Conservation (phyloP, 2,113 vertebrate genomes). For the Rhineura floridana region DNA sequence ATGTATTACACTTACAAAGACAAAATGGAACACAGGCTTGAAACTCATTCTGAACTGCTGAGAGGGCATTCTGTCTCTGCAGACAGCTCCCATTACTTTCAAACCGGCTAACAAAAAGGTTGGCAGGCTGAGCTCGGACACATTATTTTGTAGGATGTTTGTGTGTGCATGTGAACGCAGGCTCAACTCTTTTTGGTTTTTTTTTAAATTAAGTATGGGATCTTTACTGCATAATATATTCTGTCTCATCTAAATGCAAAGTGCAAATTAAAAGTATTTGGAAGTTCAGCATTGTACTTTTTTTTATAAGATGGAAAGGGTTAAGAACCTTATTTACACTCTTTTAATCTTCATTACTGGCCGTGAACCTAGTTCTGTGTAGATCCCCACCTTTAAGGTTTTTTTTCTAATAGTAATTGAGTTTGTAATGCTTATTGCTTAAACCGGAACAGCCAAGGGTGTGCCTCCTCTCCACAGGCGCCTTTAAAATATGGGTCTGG, state of each 20-base stretch:
- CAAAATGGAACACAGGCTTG: conserved; percentile 78
- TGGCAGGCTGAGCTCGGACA: conserved; percentile 68
- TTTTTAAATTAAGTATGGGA: conserved; percentile 23
- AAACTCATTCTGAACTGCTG: conserved; percentile 81
- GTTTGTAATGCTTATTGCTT: too few species aligned
- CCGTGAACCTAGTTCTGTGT: not conserved
- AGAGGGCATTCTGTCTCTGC: conserved; percentile 75
- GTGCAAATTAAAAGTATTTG: conserved; percentile 9
- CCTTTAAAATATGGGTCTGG: not conserved
- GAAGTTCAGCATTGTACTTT: conserved; percentile 12
- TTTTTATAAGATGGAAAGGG: not conserved
- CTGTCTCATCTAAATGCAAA: conserved; percentile 25
- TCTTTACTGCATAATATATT: conserved; percentile 39
- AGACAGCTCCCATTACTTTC: conserved; percentile 79
- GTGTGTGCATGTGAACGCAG: conserved; percentile 23
- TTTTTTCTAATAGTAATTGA: not conserved
- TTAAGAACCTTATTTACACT: conserved; percentile 15
- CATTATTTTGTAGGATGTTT: conserved; percentile 58
- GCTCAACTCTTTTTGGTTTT: conserved; percentile 12
- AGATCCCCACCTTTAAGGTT: not conserved
- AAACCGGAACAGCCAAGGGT: too few species aligned
- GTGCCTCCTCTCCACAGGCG: not conserved
- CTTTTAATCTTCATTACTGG: rapidly evolving
- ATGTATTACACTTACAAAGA: conserved; percentile 81
- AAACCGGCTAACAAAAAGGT: conserved; percentile 73